Base-by-base conservation (phyloP, 2,113 vertebrate genomes). In the Lepisosteus osseus region DNA sequence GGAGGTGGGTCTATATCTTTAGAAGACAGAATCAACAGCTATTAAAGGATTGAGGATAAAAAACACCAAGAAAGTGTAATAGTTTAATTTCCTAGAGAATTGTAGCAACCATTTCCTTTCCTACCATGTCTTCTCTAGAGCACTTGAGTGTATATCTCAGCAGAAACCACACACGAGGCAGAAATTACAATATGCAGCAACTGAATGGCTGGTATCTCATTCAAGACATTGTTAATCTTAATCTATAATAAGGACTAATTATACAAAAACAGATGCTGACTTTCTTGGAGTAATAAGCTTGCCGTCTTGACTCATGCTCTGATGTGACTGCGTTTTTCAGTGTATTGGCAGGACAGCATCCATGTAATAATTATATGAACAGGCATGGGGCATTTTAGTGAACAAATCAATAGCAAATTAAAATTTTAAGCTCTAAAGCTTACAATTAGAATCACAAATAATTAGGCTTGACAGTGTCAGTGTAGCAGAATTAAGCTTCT, bases 361-460 rank as follows among this genome's bases (percentile, higher is more conserved):
- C 83, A 78, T 85, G 84, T 87, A 86, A 78, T 86, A 90, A 78
- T 89, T 86, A 90, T 90, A 82, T 82, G 81, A 91, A 84, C 80
- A 78, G 88, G 88, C 86, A 65, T 82, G 72, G 81, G 83, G 84
- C 80, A 87, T 90, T 92, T 89, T 69, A 90, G 86, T 86, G 86
- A 86, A 88, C 84, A 87, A 91, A 92, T 91, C 89, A 90, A 92
- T 91, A 92, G 84, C 88, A 89, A 92, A 91, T 92, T 91, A 91
- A 86, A 90, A 87, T 87, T 88, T 91, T 91, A 86, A 86, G 87
- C 88, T 88, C 86, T 78, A 88, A 86, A 88, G 88, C 87, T 83
- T 84, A 79, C 86, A 85, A 83, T 81, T 76, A 81, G 75, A 85
- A 85, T 92, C 89, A 90, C 82, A 83, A 84, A 86, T 92, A 92